Conservation (phyloP, 2,888 invertebrate genomes). For the Lochmaea capreae region DNA sequence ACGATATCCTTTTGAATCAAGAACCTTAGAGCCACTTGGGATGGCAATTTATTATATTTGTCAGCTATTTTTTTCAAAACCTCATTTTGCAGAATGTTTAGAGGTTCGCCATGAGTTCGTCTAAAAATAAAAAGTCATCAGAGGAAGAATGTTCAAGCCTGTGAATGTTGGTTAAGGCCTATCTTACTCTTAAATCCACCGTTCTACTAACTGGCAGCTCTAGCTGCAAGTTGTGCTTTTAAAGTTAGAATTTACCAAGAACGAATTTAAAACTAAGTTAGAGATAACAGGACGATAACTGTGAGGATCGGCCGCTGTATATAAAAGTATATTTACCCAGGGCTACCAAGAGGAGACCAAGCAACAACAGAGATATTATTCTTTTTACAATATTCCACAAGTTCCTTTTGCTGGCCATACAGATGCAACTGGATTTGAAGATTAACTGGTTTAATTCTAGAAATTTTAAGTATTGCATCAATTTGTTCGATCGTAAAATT, state of each 20-base stretch:
- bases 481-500: constrained; percentile 85
- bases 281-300: too few relatives aligned
- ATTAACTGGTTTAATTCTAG: constrained; percentile 71
- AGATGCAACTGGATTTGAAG: constrained; percentile 81
- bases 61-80: constrained; percentile 63
- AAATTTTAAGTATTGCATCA: constrained; percentile 71
- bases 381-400: constrained; percentile 72
- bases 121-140: too few relatives aligned
- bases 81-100: not conserved
- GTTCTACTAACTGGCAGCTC: too few relatives aligned
- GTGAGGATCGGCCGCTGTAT: too few relatives aligned
- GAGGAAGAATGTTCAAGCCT: too few relatives aligned
- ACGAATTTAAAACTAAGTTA: too few relatives aligned
- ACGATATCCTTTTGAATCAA: constrained; percentile 77
- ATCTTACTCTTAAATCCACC: too few relatives aligned
- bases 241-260: too few relatives aligned
- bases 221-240: too few relatives aligned
- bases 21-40: constrained; percentile 78
- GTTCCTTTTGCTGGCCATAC: constrained; percentile 78
- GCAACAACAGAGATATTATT: constrained; percentile 79
- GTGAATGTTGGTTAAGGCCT: too few relatives aligned
- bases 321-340: too few relatives aligned
- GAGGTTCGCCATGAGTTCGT: too few relatives aligned
- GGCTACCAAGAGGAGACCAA: constrained; percentile 79
- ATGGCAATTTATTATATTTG: constrained; percentile 74